Conservation (phyloP, 2,113 vertebrate genomes). For the Phyllopteryx taeniolatus region DNA sequence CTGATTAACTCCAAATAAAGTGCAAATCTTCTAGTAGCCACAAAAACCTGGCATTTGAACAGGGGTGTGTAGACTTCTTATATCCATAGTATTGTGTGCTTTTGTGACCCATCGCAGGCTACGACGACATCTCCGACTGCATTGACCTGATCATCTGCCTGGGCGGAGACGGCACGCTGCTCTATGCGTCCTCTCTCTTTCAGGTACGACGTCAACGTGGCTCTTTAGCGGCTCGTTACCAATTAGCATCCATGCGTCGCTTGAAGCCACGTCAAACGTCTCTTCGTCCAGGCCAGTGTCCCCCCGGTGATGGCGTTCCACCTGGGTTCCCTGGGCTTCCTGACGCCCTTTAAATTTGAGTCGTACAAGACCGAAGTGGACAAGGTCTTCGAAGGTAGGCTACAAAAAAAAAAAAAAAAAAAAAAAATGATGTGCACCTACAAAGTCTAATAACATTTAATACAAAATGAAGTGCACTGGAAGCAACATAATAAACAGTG, state of each 20-base stretch:
- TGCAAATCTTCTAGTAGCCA: too few relatives aligned
- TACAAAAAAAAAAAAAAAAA: not conserved
- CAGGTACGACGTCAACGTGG: slow-evolving; percentile 61
- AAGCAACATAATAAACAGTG: too few relatives aligned
- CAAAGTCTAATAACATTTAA: too few relatives aligned
- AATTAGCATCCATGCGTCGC: not conserved
- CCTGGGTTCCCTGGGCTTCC: slow-evolving; percentile 78
- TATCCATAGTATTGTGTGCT: not conserved
- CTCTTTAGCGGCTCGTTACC: not conserved
- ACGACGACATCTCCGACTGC: slow-evolving; percentile 79
- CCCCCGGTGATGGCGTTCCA: slow-evolving; percentile 82
- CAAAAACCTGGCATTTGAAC: not conserved
- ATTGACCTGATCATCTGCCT: slow-evolving; percentile 81
- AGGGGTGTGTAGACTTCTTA: not conserved
- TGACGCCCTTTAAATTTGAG: slow-evolving; percentile 80
- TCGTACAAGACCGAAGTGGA: slow-evolving; percentile 77
- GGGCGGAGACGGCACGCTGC: slow-evolving; percentile 80
- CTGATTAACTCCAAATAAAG: too few relatives aligned
- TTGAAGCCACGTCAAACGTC: not conserved
- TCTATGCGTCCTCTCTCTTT: slow-evolving; percentile 80
- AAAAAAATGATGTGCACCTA: not conserved
- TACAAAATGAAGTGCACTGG: too few relatives aligned
- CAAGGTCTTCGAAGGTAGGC: slow-evolving; percentile 79
- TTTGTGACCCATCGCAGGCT: slow-evolving; percentile 57
- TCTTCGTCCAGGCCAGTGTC: slow-evolving; percentile 68